Evolutionary conservation across 2,113 vertebrate genomes (phyloP).

Genomic region (Podarcis raffonei): DNA sequence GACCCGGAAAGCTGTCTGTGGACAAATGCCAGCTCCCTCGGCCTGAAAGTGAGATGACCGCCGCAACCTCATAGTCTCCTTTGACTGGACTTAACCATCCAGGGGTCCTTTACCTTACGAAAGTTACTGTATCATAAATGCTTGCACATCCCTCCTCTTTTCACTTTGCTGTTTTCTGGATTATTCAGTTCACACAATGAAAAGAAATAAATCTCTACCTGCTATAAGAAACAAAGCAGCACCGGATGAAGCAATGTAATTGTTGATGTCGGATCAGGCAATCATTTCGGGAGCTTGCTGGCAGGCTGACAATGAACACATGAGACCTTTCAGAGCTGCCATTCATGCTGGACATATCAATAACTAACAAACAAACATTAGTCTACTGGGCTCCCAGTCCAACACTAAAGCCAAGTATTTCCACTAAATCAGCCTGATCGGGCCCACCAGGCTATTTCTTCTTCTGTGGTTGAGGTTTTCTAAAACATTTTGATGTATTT

Average conservation of each 20-base stretch:
- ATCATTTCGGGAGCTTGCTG: background rate
- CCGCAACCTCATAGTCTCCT: too few relatives aligned
- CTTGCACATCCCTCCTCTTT: background rate
- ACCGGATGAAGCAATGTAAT: background rate
- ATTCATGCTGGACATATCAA: background rate
- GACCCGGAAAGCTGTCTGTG: too few relatives aligned
- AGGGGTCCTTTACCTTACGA: too few relatives aligned
- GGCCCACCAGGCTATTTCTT: conserved; percentile 47
- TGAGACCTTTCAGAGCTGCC: background rate
- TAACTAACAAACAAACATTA: conserved; percentile 1
- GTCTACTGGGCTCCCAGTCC: background rate
- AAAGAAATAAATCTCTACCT: background rate
- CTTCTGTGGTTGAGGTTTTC: background rate
- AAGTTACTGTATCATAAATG: too few relatives aligned
- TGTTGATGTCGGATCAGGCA: background rate
- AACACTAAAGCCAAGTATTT: conserved; percentile 18
- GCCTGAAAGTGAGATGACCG: too few relatives aligned
- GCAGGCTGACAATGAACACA: background rate
- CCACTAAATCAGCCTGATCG: conserved; percentile 31
- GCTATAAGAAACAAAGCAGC: background rate
- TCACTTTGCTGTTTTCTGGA: background rate
- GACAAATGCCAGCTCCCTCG: too few relatives aligned
- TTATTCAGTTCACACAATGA: background rate
- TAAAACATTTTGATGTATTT: conserved; percentile 29
- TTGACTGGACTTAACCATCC: too few relatives aligned